These are phyloP conservation scores for Corella eumyota DNA, from an alignment of 23 tunicate genomes.

Conservation along the genomic window DNA sequence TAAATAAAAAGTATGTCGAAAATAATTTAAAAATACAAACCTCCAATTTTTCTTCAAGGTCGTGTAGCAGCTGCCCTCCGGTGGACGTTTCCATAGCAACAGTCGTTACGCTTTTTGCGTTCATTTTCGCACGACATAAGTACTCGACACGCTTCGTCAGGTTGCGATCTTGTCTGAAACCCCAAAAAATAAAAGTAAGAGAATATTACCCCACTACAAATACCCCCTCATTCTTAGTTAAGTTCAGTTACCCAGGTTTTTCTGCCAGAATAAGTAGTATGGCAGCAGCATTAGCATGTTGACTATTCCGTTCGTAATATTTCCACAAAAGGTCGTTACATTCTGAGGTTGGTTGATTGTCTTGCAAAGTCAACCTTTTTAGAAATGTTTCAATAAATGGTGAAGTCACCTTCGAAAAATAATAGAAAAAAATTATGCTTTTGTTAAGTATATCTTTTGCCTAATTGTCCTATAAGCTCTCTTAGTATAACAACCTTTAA, in stretches of 20 bases:
- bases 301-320: constrained; percentile 69
- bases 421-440: too few species aligned
- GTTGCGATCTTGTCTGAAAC: constrained; percentile 45
- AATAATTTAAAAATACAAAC: constrained; percentile 6
- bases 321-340: constrained; percentile 81
- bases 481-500: constrained; percentile 7
- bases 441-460: too few species aligned
- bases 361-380: constrained; percentile 30
- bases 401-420: constrained; percentile 40
- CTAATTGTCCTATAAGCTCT: not conserved
- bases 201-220: not conserved
- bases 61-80: constrained; percentile 73
- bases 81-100: constrained; percentile 16
- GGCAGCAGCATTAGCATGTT: constrained; percentile 54
- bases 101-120: constrained; percentile 62
- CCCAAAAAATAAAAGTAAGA: not conserved
- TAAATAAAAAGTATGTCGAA: too few species aligned
- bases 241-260: constrained; percentile 53
- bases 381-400: constrained; percentile 71
- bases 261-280: constrained; percentile 63
- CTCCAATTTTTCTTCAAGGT: constrained; percentile 81
- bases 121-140: constrained; percentile 84
- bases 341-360: constrained; percentile 28
- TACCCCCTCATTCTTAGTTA: not conserved
- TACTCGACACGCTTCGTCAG: constrained; percentile 62